Evolutionary conservation across 2,888 invertebrate genomes (phyloP), one percentile per base, ranked within the genome.

Genomic region (Tridacna gigas): DNA sequence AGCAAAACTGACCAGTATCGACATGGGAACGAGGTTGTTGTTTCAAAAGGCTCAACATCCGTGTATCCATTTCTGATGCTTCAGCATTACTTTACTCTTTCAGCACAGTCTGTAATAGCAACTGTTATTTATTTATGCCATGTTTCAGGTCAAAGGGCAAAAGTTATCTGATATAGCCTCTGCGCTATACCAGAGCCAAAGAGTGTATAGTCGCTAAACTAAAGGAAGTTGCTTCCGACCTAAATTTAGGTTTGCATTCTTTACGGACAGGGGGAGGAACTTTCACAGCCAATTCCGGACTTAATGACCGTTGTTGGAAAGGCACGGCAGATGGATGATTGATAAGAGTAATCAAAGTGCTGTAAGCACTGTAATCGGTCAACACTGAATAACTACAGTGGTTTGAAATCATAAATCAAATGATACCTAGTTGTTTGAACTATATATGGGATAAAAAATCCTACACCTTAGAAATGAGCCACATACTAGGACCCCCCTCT

Each of bases 61-160:
- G 86, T 79, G 0, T 88, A 85, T 75, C 85, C 86, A 13, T 79
- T 67, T 65, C 26, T 3, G 3, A 84, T 84, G 83, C 60, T 81
- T 25, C 12, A 60, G 22, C 69, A 82, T 25, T 85, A 87, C 77
- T n/a, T 80, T 9, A 20, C 26, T 45, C 7, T 79, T 4, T n/a
- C 77, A 0, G 12, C 25, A 22, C 76, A 79, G 56, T 25, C 25
- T 37, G 22, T 26, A 7, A n/a, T 0, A 37, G 25, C 12, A 56
- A 7, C 7, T n/a, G n/a, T 66, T 22, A n/a, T 60, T 66, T 82
- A 26, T 82, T 82, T 26, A 65, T 66, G n/a, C 77, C 82, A 13
- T 65, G 66, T 66, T 82, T 74, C 25, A 61, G 77, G 22, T 82
- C 74, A 4, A 25, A 25, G n/a, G 20, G 18, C 0, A 45, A 22